Percentiles rank a stretch among this genome's conserved stretches.
Evolutionary conservation across 2,888 invertebrate species (phyloP).

Genomic region (Dicyrtomina minuta): DNA sequence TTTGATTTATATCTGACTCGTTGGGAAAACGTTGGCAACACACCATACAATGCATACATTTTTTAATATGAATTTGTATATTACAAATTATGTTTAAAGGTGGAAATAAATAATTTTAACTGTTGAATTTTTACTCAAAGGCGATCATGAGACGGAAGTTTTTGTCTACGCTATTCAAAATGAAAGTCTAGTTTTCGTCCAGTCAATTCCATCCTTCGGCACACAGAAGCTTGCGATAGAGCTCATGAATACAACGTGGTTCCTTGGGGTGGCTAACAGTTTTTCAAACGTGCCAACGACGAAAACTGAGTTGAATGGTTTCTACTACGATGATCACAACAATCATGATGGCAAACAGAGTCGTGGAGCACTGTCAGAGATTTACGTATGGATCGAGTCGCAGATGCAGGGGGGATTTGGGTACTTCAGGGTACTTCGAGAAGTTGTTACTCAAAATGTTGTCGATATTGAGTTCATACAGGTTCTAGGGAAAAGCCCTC

Average conservation of each 20-base stretch:
- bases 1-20: no score
- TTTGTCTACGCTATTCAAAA: constrained; percentile 30
- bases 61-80: constrained; percentile 1
- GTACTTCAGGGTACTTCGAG: constrained; percentile 37
- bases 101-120: no score
- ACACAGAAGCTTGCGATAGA: constrained; percentile 35
- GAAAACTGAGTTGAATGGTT: not conserved
- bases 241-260: constrained; percentile 26
- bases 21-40: no score
- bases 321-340: not conserved
- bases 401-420: not conserved
- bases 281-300: not conserved
- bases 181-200: constrained; percentile 29
- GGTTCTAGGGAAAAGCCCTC: constrained; percentile 2
- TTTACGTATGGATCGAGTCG: constrained; percentile 41
- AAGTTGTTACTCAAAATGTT: constrained; percentile 40
- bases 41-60: not conserved
- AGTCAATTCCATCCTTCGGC: constrained; percentile 37
- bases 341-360: constrained; percentile 25
- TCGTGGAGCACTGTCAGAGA: constrained; percentile 38
- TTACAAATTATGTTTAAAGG: no score
- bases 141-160: constrained; percentile 33
- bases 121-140: not conserved
- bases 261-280: constrained; percentile 43
- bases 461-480: constrained; percentile 39